Conservation (phyloP, 2,113 vertebrate genomes). For the Callipepla squamata region DNA sequence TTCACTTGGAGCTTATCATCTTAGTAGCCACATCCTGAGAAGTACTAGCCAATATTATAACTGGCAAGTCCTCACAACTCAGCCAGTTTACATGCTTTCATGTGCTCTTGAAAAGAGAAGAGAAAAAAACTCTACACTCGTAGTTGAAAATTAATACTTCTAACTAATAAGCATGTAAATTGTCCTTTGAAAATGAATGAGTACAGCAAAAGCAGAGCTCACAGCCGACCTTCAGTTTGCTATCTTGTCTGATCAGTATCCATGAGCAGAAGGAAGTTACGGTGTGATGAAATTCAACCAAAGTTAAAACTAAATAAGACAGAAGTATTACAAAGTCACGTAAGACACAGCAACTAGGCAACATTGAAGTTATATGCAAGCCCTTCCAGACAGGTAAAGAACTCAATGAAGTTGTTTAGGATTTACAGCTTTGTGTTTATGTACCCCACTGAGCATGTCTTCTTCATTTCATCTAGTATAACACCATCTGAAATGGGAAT, state of each 20-base stretch:
- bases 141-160: background rate
- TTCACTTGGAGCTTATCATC: background rate
- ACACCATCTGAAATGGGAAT: background rate
- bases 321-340: background rate
- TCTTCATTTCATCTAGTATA: background rate
- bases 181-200: background rate
- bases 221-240: background rate
- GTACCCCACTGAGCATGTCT: background rate
- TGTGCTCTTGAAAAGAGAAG: background rate
- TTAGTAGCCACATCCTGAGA: background rate
- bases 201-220: background rate
- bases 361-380: background rate
- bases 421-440: background rate
- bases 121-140: background rate
- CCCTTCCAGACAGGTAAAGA: background rate
- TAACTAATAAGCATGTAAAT: background rate
- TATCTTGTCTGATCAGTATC: background rate
- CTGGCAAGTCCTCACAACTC: background rate
- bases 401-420: background rate
- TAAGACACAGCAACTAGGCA: background rate
- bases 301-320: background rate
- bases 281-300: background rate
- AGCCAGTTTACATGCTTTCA: background rate
- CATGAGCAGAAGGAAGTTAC: rapidly evolving
- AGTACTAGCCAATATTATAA: background rate